Base-by-base conservation (phyloP, 2,888 invertebrate species). In the Tetranychus truncatus region DNA sequence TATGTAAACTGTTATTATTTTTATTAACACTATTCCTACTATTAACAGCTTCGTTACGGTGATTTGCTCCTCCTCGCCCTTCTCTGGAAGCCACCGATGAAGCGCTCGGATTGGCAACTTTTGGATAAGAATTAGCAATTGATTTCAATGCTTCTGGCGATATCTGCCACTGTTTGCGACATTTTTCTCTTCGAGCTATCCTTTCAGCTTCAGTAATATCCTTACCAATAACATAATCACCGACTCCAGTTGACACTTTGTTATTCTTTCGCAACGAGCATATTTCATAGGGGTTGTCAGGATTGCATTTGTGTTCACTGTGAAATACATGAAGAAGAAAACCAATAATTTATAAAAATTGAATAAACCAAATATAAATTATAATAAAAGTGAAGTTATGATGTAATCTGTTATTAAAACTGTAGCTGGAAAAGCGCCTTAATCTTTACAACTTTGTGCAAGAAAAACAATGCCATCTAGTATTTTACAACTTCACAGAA, bases 161-260 rank as follows among this genome's bases (percentile, higher is more conserved):
- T 20, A 66, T 66, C 11, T 75, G 74, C 78, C 78, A 78, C 20
- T 77, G 76, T 73, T 77, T 77, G 45, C 77, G 73, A 11, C 76
- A 73, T 21, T 73, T 75, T 45, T 72, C 72, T n/a, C n/a, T 74
- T 55, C 55, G 55, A 55, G 55, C 55, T 15, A 15, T 15, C 15
- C 55, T 55, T 55, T 55, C 18, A 73, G 74, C 44, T 75, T 75
- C 21, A 15, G n/a, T 55, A 9, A 55, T 55, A 55, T 55, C 55
- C 9, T 55, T 55, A 55, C 15, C 15, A 21, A 24, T 34, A n/a
- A 69, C 24, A 69, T 69, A n/a, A 45, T 74, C 67, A 66, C 46
- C 55, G 18, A 46, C 66, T 7, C 21, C 55, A 55, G 55, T 55
- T 18, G n/a, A 44, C 6, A 7, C 11, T 72, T 73, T 73, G 24